These are phyloP conservation scores for Lerista edwardsae DNA, from an alignment of 2,797 vertebrate species.

Conservation along the genomic window DNA sequence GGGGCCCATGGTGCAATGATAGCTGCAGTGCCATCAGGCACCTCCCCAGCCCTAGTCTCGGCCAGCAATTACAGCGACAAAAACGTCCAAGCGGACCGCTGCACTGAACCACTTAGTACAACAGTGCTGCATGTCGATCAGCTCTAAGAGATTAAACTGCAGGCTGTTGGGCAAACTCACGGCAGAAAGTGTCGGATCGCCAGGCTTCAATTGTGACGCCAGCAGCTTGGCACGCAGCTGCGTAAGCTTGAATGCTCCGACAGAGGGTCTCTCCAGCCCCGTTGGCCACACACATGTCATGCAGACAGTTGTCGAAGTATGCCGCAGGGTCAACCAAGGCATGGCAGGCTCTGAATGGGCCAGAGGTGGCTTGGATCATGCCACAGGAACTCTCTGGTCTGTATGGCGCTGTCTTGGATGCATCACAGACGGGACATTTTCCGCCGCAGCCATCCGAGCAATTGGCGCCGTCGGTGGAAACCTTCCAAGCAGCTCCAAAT, in stretches of 20 bases:
- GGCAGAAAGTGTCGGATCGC: constrained; percentile 66
- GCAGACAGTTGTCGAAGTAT: constrained; percentile 57
- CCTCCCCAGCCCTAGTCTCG: too few relatives aligned
- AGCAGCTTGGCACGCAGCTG: constrained; percentile 61
- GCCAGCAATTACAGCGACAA: too few relatives aligned
- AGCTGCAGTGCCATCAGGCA: too few relatives aligned
- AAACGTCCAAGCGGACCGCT: too few relatives aligned
- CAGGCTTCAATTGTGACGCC: constrained; percentile 59
- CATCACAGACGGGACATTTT: not conserved
- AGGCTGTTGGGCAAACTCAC: constrained; percentile 51
- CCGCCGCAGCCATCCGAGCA: constrained; percentile 41
- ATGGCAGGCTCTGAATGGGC: constrained; percentile 74
- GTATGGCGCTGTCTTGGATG: not conserved
- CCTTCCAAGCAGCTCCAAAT: not conserved
- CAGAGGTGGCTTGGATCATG: constrained; percentile 52
- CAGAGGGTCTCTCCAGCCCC: constrained; percentile 47
- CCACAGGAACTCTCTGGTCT: not conserved
- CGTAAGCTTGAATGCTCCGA: constrained; percentile 64
- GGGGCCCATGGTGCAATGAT: too few relatives aligned
- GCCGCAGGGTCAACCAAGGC: constrained; percentile 50
- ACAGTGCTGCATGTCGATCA: too few relatives aligned
- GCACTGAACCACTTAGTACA: too few relatives aligned
- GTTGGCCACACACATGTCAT: constrained; percentile 65
- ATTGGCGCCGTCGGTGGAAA: constrained; percentile 4
- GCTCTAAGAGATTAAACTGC: not conserved